Base-by-base conservation (phyloP, 2,888 invertebrate species). In the Aplocera efformata region DNA sequence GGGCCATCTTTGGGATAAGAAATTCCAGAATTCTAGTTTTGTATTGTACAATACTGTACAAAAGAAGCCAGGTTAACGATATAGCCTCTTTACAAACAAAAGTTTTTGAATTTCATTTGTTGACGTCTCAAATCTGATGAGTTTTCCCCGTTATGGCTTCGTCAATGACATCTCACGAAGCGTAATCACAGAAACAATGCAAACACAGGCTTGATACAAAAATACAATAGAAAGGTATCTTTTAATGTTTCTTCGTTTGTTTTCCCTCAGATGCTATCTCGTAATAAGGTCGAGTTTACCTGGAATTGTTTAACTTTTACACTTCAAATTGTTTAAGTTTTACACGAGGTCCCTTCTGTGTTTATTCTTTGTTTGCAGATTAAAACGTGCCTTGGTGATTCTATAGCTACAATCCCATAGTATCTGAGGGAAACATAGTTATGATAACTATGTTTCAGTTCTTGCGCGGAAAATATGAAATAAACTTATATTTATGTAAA, bases 1-100 rank as follows among this genome's bases (percentile, higher is more conserved):
- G n/a, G n/a, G n/a, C n/a, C n/a, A n/a, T n/a, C 66, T 64, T 66
- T 78, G 58, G 33, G 61, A 62, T 60, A 83, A 83, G 81, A 84
- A 84, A 83, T 73, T 79, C 13, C 13, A 17, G 13, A 2, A 2
- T 17, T 5, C 2, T 5, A 17, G 13, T 17, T 17, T 17, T 82
- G 82, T 80, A 81, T 78, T 17, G 13, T 17, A 17, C 13, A 17
- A 3, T 17, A 3, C 13, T 3, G 13, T 17, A 17, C 13, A 17
- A 17, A 17, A 17, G 13, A 17, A 17, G 13, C 13, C 13, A 17
- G 13, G 13, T 17, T 17, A 5, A 17, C 13, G 13, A 17, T 17
- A 17, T 17, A 17, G 13, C 13, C 13, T 17, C 13, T 17, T 17
- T 17, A 17, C 13, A 17, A 17, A 17, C 13, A 17, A 17, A 17